Evolutionary conservation across 2,113 vertebrate genomes (phyloP).

Genomic region (Neomonachus schauinslandi): DNA sequence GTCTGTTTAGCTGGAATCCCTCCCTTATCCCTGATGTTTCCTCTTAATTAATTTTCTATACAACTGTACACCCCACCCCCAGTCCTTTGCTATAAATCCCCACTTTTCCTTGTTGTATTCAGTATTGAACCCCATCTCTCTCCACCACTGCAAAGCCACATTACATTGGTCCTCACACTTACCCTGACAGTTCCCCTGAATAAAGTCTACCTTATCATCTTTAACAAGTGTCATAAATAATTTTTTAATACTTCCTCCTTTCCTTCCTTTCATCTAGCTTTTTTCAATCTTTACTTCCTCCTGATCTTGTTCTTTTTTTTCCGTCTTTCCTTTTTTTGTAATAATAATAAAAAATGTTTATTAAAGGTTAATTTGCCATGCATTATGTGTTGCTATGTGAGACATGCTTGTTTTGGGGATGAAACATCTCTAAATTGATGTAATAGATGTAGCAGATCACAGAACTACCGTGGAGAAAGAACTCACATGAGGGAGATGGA

Average conservation of each 20-base stretch:
- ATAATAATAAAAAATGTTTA: not conserved
- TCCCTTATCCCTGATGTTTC: not conserved
- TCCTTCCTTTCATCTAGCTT: not conserved
- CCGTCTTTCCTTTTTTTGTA: not conserved
- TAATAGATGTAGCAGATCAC: not conserved
- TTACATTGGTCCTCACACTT: not conserved
- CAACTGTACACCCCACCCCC: not conserved
- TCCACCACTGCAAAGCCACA: not conserved
- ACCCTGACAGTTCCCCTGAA: not conserved
- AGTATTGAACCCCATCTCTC: not conserved
- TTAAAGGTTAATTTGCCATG: not conserved
- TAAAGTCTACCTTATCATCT: not conserved
- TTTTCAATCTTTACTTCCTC: not conserved
- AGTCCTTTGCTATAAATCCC: not conserved
- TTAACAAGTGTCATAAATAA: not conserved
- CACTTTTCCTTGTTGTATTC: not conserved
- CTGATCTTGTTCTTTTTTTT: not conserved
- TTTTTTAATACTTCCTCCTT: not conserved
- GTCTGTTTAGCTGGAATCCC: not conserved
- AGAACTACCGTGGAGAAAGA: not conserved
- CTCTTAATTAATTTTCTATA: not conserved
- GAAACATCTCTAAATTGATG: not conserved
- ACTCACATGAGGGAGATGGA: not conserved
- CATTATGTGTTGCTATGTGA: not conserved
- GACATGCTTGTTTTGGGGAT: too few relatives aligned